Percentiles rank a stretch among this genome's conserved stretches.
phyloP scores from a whole-genome alignment of 2,113 vertebrate species.

The Glaucomys volans region DNA sequence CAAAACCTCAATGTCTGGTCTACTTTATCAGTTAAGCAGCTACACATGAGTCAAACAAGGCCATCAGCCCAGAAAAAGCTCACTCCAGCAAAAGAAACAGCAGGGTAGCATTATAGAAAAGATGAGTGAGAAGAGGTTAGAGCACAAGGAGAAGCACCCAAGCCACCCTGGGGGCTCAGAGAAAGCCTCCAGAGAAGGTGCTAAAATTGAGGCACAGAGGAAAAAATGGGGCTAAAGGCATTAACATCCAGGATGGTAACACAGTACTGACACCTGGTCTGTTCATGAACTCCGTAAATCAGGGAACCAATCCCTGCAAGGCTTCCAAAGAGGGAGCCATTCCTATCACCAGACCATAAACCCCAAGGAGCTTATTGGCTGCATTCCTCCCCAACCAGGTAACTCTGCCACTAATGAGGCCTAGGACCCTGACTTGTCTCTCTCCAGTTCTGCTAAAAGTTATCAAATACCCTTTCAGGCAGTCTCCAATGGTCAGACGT shows the following conservation, averaged over 20 bases:
- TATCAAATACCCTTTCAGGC: background rate
- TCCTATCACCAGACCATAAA: conserved; percentile 22
- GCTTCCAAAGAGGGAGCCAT: background rate
- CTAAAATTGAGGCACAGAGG: conserved; percentile 16
- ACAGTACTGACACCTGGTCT: background rate
- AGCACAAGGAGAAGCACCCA: background rate
- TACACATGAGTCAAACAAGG: background rate
- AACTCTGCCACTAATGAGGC: background rate
- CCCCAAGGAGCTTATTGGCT: background rate
- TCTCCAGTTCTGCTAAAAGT: conserved; percentile 22
- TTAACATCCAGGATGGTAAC: background rate
- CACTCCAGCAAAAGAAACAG: background rate
- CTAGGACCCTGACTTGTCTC: background rate
- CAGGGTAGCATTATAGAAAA: background rate
- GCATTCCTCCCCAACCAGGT: background rate
- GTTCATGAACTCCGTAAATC: conserved; percentile 5
- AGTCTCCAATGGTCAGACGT: background rate
- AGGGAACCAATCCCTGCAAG: background rate
- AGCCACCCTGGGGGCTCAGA: background rate
- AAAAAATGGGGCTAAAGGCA: conserved; percentile 24
- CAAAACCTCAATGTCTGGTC: conserved; percentile 2
- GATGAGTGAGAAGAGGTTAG: background rate
- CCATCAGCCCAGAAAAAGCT: background rate
- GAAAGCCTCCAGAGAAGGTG: conserved; percentile 15
- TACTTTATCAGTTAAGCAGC: background rate